Conservation (phyloP, 2,113 vertebrate genomes). For the Ptychochromis oligacanthus region DNA sequence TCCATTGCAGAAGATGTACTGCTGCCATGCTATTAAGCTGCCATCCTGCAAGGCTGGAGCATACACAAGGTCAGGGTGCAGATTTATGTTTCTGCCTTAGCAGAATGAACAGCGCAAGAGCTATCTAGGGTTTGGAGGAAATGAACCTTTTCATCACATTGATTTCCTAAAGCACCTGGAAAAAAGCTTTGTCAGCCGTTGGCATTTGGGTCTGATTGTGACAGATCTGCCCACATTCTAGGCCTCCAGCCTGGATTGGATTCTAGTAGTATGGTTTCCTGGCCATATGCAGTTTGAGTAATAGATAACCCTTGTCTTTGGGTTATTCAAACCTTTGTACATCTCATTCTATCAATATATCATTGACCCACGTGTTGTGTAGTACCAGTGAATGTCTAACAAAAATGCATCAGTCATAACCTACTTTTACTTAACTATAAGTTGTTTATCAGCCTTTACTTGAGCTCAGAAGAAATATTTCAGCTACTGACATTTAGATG, state of each 20-base stretch:
- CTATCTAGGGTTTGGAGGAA: slow-evolving; percentile 73
- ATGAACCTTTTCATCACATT: slow-evolving; percentile 82
- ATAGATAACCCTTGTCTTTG: slow-evolving; percentile 72
- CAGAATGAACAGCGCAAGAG: slow-evolving; percentile 68
- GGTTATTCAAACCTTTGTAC: slow-evolving; percentile 71
- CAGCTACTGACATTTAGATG: slow-evolving; percentile 27
- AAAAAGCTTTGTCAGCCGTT: slow-evolving; percentile 78
- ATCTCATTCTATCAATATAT: slow-evolving; percentile 56
- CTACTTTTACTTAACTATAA: slow-evolving; percentile 36
- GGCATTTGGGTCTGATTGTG: slow-evolving; percentile 80
- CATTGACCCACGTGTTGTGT: slow-evolving; percentile 31
- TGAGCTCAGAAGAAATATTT: slow-evolving; percentile 9
- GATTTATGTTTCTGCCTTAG: slow-evolving; percentile 76
- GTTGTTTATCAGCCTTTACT: neutral
- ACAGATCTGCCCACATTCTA: slow-evolving; percentile 72
- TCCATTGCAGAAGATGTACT: slow-evolving; percentile 69
- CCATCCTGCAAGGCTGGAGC: slow-evolving; percentile 66
- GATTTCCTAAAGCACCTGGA: slow-evolving; percentile 80
- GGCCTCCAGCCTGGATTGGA: slow-evolving; percentile 60
- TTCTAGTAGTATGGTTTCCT: slow-evolving; percentile 38
- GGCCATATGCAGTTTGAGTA: slow-evolving; percentile 58
- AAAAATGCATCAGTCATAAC: slow-evolving; percentile 31
- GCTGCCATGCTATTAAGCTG: slow-evolving; percentile 60
- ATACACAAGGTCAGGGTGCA: slow-evolving; percentile 75
- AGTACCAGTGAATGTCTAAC: slow-evolving; percentile 17